A percentile compares a stretch with the other conserved stretches of the same genome.
Evolutionary conservation across 2,888 invertebrate genomes (phyloP).

Genomic region (Lasioglossum morio): DNA sequence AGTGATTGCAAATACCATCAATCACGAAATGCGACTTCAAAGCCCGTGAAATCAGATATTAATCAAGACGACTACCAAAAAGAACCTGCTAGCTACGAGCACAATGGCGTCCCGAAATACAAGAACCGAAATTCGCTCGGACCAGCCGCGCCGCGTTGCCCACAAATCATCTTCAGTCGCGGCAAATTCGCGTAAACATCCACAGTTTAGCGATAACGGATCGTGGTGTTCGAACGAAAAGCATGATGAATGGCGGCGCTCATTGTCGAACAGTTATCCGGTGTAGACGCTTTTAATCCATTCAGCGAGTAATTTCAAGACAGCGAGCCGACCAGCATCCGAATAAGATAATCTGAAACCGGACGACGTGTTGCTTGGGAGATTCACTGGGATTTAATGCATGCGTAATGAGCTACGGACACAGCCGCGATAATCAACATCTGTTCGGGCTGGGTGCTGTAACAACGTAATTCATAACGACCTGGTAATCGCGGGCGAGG

Average conservation of each 20-base stretch:
- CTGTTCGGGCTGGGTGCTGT: not conserved
- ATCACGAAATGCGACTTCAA: not conserved
- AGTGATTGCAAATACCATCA: not conserved
- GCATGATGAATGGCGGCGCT: not conserved
- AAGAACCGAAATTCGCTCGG: not conserved
- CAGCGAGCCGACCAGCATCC: not conserved
- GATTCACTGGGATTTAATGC: conserved; percentile 32
- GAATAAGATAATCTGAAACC: not conserved
- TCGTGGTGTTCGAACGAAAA: not conserved
- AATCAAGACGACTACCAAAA: not conserved
- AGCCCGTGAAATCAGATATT: not conserved
- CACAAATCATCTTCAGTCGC: not conserved
- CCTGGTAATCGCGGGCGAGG: not conserved
- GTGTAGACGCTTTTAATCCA: not conserved
- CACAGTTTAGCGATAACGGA: not conserved
- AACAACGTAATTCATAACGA: conserved; percentile 24
- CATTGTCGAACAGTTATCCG: not conserved
- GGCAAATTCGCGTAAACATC: not conserved
- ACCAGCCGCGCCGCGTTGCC: not conserved
- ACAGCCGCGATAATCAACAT: conserved; percentile 17
- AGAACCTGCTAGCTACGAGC: not conserved
- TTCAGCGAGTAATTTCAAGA: not conserved
- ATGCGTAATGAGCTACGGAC: conserved; percentile 26
- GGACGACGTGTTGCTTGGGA: not conserved
- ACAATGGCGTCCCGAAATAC: not conserved